Evolutionary conservation across 37 sponge, comb jelly and placozoan species (phyloP).

Genomic region (Chondrilla cf. caribensis): DNA sequence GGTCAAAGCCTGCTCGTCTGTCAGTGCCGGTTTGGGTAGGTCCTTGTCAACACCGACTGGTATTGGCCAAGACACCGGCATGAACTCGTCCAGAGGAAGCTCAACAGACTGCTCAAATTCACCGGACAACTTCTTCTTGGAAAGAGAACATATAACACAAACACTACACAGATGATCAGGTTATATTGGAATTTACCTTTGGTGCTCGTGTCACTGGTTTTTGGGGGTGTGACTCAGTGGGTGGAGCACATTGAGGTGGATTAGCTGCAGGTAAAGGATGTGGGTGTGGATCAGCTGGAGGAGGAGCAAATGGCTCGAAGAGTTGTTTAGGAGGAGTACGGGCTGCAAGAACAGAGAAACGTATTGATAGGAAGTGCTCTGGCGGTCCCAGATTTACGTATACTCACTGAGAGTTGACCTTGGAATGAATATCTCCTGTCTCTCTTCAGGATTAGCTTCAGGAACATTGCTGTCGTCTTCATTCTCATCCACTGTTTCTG

Average conservation of each 20-base stretch:
- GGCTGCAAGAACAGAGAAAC: neutral
- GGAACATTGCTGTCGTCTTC: conserved; percentile 10
- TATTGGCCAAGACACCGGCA: neutral
- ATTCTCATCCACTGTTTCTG: neutral
- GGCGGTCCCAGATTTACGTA: neutral
- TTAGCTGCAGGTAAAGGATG: too few species aligned
- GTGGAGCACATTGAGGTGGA: too few species aligned
- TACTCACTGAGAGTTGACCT: neutral
- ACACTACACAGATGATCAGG: too few species aligned
- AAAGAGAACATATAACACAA: too few species aligned
- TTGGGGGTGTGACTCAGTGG: neutral
- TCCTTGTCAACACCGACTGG: conserved; percentile 22
- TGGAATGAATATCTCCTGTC: conserved; percentile 4
- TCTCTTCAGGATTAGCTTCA: neutral
- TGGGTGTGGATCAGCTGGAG: neutral
- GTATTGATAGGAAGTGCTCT: neutral
- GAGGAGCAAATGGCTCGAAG: conserved; percentile 20
- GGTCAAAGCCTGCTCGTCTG: conserved; percentile 19
- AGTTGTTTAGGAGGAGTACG: neutral
- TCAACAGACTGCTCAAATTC: neutral
- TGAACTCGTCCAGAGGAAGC: conserved; percentile 9
- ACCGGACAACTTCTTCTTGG: neutral
- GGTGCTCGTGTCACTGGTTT: neutral
- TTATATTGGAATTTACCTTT: too few species aligned
- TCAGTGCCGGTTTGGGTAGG: neutral